phyloP scores from a whole-genome alignment of 2,797 vertebrate genomes.

The Allobates femoralis region DNA sequence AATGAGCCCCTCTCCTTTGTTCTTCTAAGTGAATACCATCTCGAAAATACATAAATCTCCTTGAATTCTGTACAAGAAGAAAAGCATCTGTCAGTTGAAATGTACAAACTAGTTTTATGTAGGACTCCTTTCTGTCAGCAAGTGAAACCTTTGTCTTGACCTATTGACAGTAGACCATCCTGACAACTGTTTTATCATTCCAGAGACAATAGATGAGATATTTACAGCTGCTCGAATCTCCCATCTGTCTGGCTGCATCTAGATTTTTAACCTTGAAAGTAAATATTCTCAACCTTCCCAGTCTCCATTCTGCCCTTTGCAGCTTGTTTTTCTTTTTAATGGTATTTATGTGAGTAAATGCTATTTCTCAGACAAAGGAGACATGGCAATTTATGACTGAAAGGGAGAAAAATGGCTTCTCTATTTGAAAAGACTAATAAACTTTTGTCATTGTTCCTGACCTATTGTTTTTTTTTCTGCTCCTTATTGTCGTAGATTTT shows the following conservation, averaged over 20 bases:
- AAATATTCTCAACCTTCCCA: conserved; percentile 3
- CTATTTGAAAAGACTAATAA: conserved; percentile 45
- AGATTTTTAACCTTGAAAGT: conserved; percentile 46
- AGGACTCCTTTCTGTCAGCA: conserved; percentile 35
- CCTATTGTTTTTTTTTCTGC: conserved; percentile 27
- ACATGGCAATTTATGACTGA: conserved; percentile 30
- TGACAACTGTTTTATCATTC: conserved; percentile 52
- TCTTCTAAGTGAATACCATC: neutral
- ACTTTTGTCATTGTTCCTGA: conserved; percentile 26
- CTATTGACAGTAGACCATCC: conserved; percentile 19
- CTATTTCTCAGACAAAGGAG: conserved; percentile 37
- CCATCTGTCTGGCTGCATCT: conserved; percentile 38
- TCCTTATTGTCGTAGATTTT: conserved; percentile 1
- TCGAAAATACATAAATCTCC: conserved; percentile 64
- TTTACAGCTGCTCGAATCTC: conserved; percentile 47
- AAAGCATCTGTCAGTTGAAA: conserved; percentile 48
- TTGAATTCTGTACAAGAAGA: conserved; percentile 61
- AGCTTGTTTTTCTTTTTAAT: conserved; percentile 23
- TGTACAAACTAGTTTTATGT: conserved; percentile 39
- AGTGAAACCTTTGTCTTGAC: conserved; percentile 45
- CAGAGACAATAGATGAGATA: conserved; percentile 37
- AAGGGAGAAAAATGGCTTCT: conserved; percentile 1
- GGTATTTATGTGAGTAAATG: conserved; percentile 55
- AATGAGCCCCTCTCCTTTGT: conserved; percentile 10
- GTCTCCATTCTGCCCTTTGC: conserved; percentile 10